Evolutionary conservation across 2,113 vertebrate species (phyloP), one percentile per base, ranked within the genome.

Genomic region (Syngnathus typhle): DNA sequence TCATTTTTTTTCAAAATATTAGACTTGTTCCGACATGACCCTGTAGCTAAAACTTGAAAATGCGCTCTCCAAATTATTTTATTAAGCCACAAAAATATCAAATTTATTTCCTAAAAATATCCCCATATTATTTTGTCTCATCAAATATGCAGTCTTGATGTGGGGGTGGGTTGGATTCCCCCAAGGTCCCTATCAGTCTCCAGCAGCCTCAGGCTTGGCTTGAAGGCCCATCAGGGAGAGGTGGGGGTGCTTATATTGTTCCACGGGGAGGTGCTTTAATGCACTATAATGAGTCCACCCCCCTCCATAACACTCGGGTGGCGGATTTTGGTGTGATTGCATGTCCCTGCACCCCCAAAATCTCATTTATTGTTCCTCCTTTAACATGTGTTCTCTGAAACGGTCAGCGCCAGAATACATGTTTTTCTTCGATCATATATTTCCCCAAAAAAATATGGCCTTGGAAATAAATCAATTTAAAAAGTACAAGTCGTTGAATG

Each of bases 131-230:
- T 43, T 43, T 43, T 47, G 44, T 47, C 44, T 47, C 16, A 6
- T 47, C 13, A 47, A 47, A 47, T 47, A 47, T 6, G 44, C 44
- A 47, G 15, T 47, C 13, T 6, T 47, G 44, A 47, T 47, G 44
- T 15, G 21, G 60, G 19, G 60, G 19, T 12, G 6, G 19, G 12
- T 44, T 19, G 44, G 58, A 60, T 18, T 85, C 82, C 87, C 87
- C 49, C 78, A 91, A 90, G 94, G 88, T 90, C 87, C 86, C 84
- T 95, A 95, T 95, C 95, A 93, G 89, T 90, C 89, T 89, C 85
- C 87, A 86, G 82, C 93, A 95, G 94, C 92, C 85, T 69, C 52
- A 0, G 85, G 87, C 82, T 59, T 69, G 61, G 77, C 85, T 72
- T 84, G 27, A 79, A 7, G 49, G 21, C 54, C 54, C 54, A 12